These are phyloP conservation scores for Cabera pusaria DNA, from an alignment of 2,888 invertebrate species.

Conservation along the genomic window DNA sequence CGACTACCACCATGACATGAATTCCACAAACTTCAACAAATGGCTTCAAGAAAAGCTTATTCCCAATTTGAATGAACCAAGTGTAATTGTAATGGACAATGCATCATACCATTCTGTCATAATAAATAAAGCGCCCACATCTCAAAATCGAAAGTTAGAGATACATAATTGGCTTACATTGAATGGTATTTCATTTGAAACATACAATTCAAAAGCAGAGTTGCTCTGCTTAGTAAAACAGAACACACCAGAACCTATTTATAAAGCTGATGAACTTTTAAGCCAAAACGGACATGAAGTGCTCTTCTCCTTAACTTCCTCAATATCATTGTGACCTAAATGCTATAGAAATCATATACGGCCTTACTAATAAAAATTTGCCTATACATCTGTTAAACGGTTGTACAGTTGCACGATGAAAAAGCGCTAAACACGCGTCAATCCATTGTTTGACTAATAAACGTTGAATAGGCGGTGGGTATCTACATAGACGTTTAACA, in stretches of 20 bases:
- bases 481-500: too few species aligned
- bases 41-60: conserved; percentile 22
- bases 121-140: conserved; percentile 23
- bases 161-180: conserved; percentile 23
- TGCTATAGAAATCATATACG: conserved; percentile 23
- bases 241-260: conserved; percentile 24
- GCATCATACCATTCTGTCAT: conserved; percentile 22
- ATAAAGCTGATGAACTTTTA: conserved; percentile 28
- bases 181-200: conserved; percentile 29
- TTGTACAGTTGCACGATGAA: too few species aligned
- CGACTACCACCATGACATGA: conserved; percentile 7
- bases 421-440: too few species aligned
- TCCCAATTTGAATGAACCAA: conserved; percentile 24
- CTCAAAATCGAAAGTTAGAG: conserved; percentile 14
- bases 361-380: too few species aligned
- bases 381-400: too few species aligned
- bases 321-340: conserved; percentile 29
- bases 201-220: conserved; percentile 25
- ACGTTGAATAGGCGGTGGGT: too few species aligned
- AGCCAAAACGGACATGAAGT: conserved; percentile 28
- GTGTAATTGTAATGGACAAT: conserved; percentile 26
- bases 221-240: conserved; percentile 26
- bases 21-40: conserved; percentile 20
- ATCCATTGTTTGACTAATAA: too few species aligned
- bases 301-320: conserved; percentile 23